phyloP scores from a whole-genome alignment of 1,140 invertebrate species.

The Drosophila bocqueti region DNA sequence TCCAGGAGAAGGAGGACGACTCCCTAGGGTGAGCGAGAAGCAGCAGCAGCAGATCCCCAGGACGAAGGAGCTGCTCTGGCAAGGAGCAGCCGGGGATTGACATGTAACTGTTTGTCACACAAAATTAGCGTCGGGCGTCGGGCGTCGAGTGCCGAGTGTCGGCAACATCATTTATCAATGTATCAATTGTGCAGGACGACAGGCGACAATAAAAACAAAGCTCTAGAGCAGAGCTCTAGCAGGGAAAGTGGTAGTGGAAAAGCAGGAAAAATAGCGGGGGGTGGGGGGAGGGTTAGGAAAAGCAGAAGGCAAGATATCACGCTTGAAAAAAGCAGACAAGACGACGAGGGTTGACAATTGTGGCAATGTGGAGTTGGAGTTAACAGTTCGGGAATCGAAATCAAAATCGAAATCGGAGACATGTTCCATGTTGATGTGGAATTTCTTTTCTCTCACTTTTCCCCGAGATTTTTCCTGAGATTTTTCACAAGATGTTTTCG shows the following conservation, averaged over 20 bases:
- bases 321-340: conserved; percentile 19
- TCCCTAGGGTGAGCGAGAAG: background rate
- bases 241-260: background rate
- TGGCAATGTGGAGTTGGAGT: conserved; percentile 6
- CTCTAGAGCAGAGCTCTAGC: background rate
- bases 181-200: conserved; percentile 69
- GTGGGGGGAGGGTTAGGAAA: background rate
- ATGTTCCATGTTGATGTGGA: conserved; percentile 31
- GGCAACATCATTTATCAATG: conserved; percentile 77
- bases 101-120: conserved; percentile 74
- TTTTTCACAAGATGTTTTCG: background rate
- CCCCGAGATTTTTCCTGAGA: conserved; percentile 2
- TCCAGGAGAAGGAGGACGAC: background rate
- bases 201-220: conserved; percentile 75
- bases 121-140: conserved; percentile 65
- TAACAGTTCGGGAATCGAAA: background rate
- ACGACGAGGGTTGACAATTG: conserved; percentile 54
- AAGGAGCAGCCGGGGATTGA: conserved; percentile 55
- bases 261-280: background rate
- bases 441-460: conserved; percentile 19
- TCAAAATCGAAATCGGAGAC: conserved; percentile 31
- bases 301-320: conserved; percentile 20
- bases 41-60: background rate
- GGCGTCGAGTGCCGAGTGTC: conserved; percentile 38
- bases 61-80: background rate